Evolutionary conservation across 2,888 invertebrate genomes (phyloP).

Genomic region (Tenthredo distinguenda): DNA sequence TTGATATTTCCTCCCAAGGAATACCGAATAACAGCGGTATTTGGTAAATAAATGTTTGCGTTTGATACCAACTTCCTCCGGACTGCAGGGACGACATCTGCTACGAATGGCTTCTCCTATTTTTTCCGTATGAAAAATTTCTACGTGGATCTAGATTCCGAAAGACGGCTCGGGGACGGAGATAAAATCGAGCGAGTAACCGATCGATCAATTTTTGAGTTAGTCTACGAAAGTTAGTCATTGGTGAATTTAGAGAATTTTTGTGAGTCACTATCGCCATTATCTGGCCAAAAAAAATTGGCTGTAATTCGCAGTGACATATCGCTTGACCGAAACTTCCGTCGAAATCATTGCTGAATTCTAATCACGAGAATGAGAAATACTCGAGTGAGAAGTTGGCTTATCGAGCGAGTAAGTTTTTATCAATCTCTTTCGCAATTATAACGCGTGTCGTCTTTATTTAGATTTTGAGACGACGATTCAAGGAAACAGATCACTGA

Average conservation of each 20-base stretch:
- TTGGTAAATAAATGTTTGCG: background rate
- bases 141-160: background rate
- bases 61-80: background rate
- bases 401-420: background rate
- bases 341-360: background rate
- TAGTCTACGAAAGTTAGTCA: conserved; percentile 12
- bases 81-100: background rate
- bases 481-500: background rate
- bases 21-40: background rate
- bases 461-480: background rate
- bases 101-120: background rate
- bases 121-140: background rate
- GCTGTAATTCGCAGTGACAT: background rate
- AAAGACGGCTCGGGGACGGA: background rate
- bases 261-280: background rate
- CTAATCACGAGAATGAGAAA: background rate
- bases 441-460: background rate
- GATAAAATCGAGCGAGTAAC: background rate
- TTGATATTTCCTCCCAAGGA: background rate
- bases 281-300: background rate
- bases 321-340: background rate
- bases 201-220: background rate
- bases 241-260: conserved; percentile 9
- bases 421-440: background rate
- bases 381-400: background rate